A percentile compares a stretch with the other conserved stretches of the same genome.
These are phyloP conservation scores for Zaprionus lachaisei DNA, from an alignment of 1,140 invertebrate species.

Conservation along the genomic window DNA sequence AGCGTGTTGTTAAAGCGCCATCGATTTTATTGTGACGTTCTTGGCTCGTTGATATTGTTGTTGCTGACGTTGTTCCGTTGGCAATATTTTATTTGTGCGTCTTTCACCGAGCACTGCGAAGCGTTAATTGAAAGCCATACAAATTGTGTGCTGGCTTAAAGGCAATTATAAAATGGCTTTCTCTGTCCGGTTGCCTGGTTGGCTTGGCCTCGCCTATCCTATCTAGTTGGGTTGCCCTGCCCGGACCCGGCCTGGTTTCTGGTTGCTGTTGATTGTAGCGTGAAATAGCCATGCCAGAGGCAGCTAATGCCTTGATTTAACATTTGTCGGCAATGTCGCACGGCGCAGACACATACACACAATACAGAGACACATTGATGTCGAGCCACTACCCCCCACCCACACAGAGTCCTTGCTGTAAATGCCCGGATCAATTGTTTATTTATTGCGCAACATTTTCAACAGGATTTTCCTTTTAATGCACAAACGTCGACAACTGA, in stretches of 20 bases:
- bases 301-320: conserved; percentile 54
- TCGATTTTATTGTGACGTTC: conserved; percentile 51
- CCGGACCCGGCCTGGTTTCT: conserved; percentile 1
- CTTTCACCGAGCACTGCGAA: conserved; percentile 34
- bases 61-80: conserved; percentile 53
- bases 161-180: conserved; percentile 77
- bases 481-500: conserved; percentile 53
- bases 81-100: conserved; percentile 76
- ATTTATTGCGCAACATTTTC: conserved; percentile 77
- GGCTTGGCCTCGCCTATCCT: neutral
- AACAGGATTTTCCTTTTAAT: conserved; percentile 72
- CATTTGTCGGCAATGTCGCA: conserved; percentile 27
- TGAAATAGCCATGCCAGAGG: conserved; percentile 56
- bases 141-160: conserved; percentile 67
- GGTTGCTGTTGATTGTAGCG: conserved; percentile 65
- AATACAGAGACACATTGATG: neutral
- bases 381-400: neutral
- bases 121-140: conserved; percentile 82
- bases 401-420: conserved; percentile 13
- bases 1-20: conserved; percentile 32
- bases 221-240: neutral
- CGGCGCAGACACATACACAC: conserved; percentile 9
- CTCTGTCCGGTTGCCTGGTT: conserved; percentile 3
- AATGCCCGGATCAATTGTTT: conserved; percentile 69
- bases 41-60: conserved; percentile 49